Evolutionary conservation across 64 coral and sea anemone genomes (phyloP).

Genomic region (Cladopsammia gracilis): DNA sequence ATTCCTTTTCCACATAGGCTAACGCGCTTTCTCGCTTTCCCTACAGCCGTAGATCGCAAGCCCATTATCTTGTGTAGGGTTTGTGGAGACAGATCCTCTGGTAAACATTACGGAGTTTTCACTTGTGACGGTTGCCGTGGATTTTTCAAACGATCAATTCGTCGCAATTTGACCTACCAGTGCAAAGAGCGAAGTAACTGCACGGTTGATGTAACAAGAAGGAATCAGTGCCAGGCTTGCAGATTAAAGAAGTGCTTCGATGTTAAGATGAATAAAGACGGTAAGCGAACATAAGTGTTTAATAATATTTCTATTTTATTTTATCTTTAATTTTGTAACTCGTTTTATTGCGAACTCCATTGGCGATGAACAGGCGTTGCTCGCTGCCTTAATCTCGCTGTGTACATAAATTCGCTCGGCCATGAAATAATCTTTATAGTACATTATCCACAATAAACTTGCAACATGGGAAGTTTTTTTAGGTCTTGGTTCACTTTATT

Average conservation of each 20-base stretch:
- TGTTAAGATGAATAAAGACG: constrained; percentile 96
- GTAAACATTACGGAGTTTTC: constrained; percentile 98
- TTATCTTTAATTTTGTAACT: background rate
- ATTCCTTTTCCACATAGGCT: background rate
- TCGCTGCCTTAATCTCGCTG: background rate
- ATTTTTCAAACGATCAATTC: constrained; percentile 95
- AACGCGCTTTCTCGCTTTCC: background rate
- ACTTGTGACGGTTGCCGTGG: constrained; percentile 97
- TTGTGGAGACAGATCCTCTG: constrained; percentile 95
- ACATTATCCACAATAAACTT: background rate
- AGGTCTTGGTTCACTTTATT: background rate
- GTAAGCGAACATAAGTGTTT: constrained; percentile 51
- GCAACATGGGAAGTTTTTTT: background rate
- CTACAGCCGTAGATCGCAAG: constrained; percentile 75
- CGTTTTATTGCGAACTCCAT: no score
- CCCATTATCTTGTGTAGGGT: constrained; percentile 92
- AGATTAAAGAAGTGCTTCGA: constrained; percentile 93
- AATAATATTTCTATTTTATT: background rate
- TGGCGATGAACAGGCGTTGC: no score
- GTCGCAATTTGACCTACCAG: constrained; percentile 86
- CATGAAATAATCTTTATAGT: background rate
- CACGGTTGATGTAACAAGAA: constrained; percentile 90
- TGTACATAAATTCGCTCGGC: background rate
- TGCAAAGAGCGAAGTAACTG: constrained; percentile 95
- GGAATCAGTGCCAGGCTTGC: constrained; percentile 98